phyloP scores from a whole-genome alignment of 2,797 vertebrate genomes.

The Acanthis flammea region DNA sequence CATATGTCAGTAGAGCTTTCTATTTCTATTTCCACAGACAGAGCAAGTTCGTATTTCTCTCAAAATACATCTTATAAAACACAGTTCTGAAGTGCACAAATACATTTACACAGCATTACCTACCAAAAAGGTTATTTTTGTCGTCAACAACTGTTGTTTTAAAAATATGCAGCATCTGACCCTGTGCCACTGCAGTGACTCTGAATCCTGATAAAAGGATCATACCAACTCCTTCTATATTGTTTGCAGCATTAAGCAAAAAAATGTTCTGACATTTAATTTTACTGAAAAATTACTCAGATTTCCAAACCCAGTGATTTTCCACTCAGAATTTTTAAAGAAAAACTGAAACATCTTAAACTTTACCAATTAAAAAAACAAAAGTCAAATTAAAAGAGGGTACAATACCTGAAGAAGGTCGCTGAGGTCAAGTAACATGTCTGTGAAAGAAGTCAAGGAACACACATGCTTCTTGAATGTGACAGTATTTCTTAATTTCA shows the following conservation, averaged over 20 bases:
- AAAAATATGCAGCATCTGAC: constrained; percentile 4
- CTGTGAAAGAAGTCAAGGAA: constrained; percentile 82
- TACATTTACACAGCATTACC: not conserved
- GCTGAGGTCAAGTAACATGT: constrained; percentile 97
- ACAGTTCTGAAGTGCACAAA: not conserved
- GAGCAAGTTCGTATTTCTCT: not conserved
- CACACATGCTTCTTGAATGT: not conserved
- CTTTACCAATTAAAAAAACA: not conserved
- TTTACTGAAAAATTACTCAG: not conserved
- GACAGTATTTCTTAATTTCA: not conserved
- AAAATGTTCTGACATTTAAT: not conserved
- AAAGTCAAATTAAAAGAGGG: not conserved
- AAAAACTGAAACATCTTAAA: not conserved
- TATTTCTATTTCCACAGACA: constrained; percentile 14
- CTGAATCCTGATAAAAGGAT: not conserved
- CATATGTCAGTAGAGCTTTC: constrained; percentile 5
- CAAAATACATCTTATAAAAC: not conserved
- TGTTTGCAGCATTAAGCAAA: not conserved
- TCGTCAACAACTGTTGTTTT: constrained; percentile 41
- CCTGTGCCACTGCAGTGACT: not conserved
- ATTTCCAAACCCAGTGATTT: not conserved
- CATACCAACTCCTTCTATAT: not conserved
- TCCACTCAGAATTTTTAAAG: not conserved
- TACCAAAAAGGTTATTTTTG: constrained; percentile 59
- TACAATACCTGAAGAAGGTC: constrained; percentile 91